Evolutionary conservation across 1,140 invertebrate species (phyloP).

Genomic region (Eufriesea mexicana): DNA sequence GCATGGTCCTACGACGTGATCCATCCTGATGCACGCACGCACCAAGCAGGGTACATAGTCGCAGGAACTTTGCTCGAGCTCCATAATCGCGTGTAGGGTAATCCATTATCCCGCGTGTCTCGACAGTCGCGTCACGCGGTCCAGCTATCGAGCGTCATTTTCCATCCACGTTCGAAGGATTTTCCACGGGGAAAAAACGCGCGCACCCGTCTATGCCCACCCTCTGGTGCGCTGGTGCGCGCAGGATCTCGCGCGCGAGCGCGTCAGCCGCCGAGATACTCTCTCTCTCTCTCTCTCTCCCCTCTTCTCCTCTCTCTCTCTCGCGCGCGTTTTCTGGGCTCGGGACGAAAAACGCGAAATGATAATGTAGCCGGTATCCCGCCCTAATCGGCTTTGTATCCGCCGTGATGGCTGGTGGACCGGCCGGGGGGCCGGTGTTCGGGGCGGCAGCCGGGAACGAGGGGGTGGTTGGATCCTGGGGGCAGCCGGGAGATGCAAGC

Average conservation of each 20-base stretch:
- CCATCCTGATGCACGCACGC: background rate
- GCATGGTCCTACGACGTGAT: too few species aligned
- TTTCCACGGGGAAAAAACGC: constrained; percentile 42
- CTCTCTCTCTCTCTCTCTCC: background rate
- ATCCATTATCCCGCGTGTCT: constrained; percentile 59
- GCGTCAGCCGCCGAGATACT: constrained; percentile 41
- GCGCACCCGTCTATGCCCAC: background rate
- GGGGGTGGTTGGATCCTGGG: constrained; percentile 58
- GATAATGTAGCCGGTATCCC: constrained; percentile 74
- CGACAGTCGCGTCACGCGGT: constrained; percentile 19
- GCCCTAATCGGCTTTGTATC: constrained; percentile 76
- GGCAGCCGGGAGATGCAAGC: constrained; percentile 58
- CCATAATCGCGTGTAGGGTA: constrained; percentile 28
- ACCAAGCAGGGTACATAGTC: background rate
- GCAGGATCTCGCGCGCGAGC: constrained; percentile 1
- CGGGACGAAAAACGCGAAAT: constrained; percentile 71
- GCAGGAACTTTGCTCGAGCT: background rate
- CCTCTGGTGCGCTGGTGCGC: background rate
- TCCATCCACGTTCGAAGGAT: constrained; percentile 60
- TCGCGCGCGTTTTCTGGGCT: constrained; percentile 8
- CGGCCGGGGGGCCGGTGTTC: constrained; percentile 47
- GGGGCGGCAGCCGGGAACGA: constrained; percentile 1
- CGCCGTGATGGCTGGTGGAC: constrained; percentile 61
- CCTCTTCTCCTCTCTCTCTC: background rate
- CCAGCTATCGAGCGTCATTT: constrained; percentile 56